Percentiles rank a stretch among this genome's conserved stretches.
phyloP scores from a whole-genome alignment of 1,140 invertebrate species.

The Cyclargus thomasi region DNA sequence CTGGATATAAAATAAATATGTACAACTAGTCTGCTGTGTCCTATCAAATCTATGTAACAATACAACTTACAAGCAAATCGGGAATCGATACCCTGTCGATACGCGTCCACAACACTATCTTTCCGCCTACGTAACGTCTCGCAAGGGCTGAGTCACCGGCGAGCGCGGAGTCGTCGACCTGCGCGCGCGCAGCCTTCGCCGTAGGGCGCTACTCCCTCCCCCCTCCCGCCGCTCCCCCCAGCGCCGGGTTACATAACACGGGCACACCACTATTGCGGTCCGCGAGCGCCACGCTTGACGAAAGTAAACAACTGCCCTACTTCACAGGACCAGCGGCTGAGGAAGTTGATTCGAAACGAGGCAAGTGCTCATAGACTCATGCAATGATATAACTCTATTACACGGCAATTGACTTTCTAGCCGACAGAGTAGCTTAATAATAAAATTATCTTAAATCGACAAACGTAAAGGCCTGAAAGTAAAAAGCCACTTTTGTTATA shows the following conservation, averaged over 20 bases:
- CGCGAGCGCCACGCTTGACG: too few species aligned
- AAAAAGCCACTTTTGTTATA: not conserved
- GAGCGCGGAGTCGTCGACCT: conserved; percentile 3
- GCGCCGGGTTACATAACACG: conserved; percentile 10
- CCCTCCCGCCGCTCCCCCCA: not conserved
- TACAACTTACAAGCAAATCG: not conserved
- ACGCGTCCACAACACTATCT: not conserved
- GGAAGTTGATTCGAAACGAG: too few species aligned
- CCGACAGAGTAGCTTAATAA: too few species aligned
- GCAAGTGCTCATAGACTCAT: too few species aligned
- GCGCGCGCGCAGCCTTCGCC: conserved; percentile 10
- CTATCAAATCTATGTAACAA: not conserved
- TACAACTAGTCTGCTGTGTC: not conserved
- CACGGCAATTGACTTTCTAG: too few species aligned
- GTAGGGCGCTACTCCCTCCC: not conserved
- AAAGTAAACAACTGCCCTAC: too few species aligned
- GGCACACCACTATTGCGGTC: too few species aligned
- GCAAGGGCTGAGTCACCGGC: not conserved
- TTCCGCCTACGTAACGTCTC: conserved; percentile 6
- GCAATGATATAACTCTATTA: too few species aligned
- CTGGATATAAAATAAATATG: too few species aligned
- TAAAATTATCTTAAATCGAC: too few species aligned
- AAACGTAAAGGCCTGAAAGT: too few species aligned
- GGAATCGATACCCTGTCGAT: not conserved
- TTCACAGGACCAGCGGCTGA: too few species aligned